Conservation (phyloP, 1,140 invertebrate genomes). For the Eubasilissa regina region DNA sequence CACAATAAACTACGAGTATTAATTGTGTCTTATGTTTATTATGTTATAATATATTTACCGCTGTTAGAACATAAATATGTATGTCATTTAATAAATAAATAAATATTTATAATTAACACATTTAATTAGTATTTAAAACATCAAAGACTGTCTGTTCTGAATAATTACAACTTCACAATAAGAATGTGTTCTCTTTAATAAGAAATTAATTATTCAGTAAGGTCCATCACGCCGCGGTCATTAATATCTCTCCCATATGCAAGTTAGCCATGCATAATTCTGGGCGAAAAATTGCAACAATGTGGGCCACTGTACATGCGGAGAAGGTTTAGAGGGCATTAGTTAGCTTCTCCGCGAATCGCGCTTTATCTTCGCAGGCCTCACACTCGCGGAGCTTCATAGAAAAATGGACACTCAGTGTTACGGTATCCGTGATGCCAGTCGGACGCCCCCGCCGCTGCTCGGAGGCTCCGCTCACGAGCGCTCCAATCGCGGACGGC, state of each 20-base stretch:
- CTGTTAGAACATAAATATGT: too few species aligned
- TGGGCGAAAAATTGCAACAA: conserved; percentile 14
- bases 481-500: conserved; percentile 35
- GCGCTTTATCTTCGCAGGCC: conserved; percentile 22
- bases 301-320: neutral
- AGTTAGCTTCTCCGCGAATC: conserved; percentile 34
- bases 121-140: too few species aligned
- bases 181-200: too few species aligned
- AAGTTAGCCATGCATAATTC: neutral
- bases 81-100: too few species aligned
- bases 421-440: conserved; percentile 56
- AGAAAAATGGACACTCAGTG: conserved; percentile 57
- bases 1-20: too few species aligned
- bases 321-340: neutral
- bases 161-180: too few species aligned
- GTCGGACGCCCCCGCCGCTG: conserved; percentile 51
- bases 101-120: too few species aligned
- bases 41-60: too few species aligned
- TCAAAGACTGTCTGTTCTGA: too few species aligned
- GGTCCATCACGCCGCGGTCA: neutral
- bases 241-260: conserved; percentile 1
- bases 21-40: too few species aligned
- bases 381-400: conserved; percentile 20
- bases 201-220: neutral
- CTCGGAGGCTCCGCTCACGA: conserved; percentile 39